These are phyloP conservation scores for Pomacea canaliculata DNA, from an alignment of 2,888 invertebrate genomes.

Conservation along the genomic window DNA sequence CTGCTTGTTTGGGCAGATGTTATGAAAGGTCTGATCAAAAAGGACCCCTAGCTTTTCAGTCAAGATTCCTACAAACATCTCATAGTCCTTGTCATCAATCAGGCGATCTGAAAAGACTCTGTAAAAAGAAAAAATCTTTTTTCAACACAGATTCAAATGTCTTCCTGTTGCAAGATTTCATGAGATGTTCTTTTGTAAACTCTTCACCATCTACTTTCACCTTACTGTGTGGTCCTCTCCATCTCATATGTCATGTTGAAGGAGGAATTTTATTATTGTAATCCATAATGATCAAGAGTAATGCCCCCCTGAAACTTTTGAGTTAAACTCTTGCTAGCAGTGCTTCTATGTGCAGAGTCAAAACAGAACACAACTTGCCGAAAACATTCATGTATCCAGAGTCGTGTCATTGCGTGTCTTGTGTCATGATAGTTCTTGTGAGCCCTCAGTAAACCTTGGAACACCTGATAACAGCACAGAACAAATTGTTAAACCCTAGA, in stretches of 20 bases:
- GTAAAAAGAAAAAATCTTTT: slow-evolving; percentile 17
- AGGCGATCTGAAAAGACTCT: slow-evolving; percentile 87
- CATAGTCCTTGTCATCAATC: slow-evolving; percentile 82
- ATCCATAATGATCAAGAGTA: too few species aligned
- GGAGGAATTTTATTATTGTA: too few species aligned
- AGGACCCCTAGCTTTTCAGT: slow-evolving; percentile 82
- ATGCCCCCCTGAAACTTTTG: too few species aligned
- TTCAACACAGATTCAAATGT: not conserved
- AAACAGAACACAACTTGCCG: slow-evolving; percentile 42
- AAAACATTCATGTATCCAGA: slow-evolving; percentile 90
- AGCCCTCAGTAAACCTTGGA: slow-evolving; percentile 84
- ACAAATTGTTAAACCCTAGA: too few species aligned
- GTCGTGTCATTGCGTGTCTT: slow-evolving; percentile 78
- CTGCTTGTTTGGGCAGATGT: slow-evolving; percentile 80
- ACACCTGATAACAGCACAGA: slow-evolving; percentile 68
- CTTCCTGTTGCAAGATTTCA: not conserved
- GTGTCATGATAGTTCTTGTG: slow-evolving; percentile 84
- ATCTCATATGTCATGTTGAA: too few species aligned
- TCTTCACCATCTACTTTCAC: too few species aligned
- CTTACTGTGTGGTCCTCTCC: too few species aligned
- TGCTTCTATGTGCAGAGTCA: slow-evolving; percentile 1
- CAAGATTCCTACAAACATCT: slow-evolving; percentile 81
- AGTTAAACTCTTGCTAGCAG: not conserved
- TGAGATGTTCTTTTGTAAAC: too few species aligned
- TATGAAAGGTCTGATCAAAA: slow-evolving; percentile 85